A percentile compares a stretch with the other conserved stretches of the same genome.
phyloP scores from a whole-genome alignment of 2,888 invertebrate genomes.

The Hermodice carunculata region DNA sequence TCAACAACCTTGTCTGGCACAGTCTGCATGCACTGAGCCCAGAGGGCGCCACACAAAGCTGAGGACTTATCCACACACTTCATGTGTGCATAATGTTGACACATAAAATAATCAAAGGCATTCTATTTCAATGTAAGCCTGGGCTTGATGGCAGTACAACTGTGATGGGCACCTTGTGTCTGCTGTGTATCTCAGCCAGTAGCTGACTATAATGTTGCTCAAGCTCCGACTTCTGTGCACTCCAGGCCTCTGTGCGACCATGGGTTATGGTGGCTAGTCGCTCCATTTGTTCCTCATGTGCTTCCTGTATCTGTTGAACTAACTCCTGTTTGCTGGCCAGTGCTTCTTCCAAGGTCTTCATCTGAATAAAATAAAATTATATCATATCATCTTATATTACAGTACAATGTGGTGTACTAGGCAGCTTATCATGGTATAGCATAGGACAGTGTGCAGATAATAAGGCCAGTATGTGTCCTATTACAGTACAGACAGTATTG shows the following conservation, averaged over 20 bases:
- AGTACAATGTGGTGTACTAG: background rate
- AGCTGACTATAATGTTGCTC: conserved; percentile 62
- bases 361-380: conserved; percentile 36
- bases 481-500: too few species aligned
- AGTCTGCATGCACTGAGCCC: too few species aligned
- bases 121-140: too few species aligned
- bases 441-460: too few species aligned
- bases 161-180: conserved; percentile 63
- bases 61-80: too few species aligned
- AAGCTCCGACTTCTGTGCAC: conserved; percentile 62
- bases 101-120: too few species aligned
- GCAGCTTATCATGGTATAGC: too few species aligned
- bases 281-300: conserved; percentile 59
- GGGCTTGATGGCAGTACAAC: too few species aligned
- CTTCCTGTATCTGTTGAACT: conserved; percentile 49
- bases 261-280: conserved; percentile 55
- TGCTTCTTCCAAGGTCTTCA: conserved; percentile 48
- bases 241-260: conserved; percentile 59
- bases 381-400: background rate
- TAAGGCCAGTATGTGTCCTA: too few species aligned
- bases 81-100: too few species aligned
- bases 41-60: too few species aligned
- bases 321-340: conserved; percentile 49
- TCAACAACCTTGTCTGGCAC: too few species aligned
- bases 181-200: conserved; percentile 57